These are phyloP conservation scores for Pogonus chalceus DNA, from an alignment of 1,140 invertebrate genomes.

Conservation along the genomic window DNA sequence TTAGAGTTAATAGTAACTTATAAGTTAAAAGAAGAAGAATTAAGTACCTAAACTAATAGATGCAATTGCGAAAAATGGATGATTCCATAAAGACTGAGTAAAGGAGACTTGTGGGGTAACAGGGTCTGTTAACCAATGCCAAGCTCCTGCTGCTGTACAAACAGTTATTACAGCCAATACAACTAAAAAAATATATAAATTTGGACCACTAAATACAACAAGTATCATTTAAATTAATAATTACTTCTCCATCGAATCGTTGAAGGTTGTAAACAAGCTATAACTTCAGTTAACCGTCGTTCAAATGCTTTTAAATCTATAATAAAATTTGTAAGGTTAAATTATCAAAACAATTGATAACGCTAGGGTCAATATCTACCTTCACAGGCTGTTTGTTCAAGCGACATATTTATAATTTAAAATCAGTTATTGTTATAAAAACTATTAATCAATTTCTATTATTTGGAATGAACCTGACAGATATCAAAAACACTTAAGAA, in stretches of 20 bases:
- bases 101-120: constrained; percentile 78
- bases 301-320: constrained; percentile 96
- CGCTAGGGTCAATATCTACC: constrained; percentile 42
- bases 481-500: no score
- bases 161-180: constrained; percentile 73
- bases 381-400: constrained; percentile 67
- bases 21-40: constrained; percentile 11
- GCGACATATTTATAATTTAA: constrained; percentile 43
- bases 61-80: constrained; percentile 92
- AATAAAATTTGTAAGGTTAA: constrained; percentile 39
- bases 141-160: constrained; percentile 84
- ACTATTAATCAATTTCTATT: no score
- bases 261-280: constrained; percentile 81
- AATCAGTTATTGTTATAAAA: background rate
- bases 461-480: no score
- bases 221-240: constrained; percentile 22
- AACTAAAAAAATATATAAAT: constrained; percentile 52
- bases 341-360: constrained; percentile 17
- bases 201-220: constrained; percentile 11
- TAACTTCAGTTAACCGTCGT: constrained; percentile 90
- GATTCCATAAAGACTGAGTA: constrained; percentile 83
- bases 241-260: constrained; percentile 89
- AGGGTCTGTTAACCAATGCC: constrained; percentile 90
- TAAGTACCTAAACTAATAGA: constrained; percentile 65
- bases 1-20: constrained; percentile 10